A percentile compares a stretch with the other conserved stretches of the same genome.
These are phyloP conservation scores for Eueremaeus valkanovi DNA, from an alignment of 2,888 invertebrate genomes.

Conservation along the genomic window DNA sequence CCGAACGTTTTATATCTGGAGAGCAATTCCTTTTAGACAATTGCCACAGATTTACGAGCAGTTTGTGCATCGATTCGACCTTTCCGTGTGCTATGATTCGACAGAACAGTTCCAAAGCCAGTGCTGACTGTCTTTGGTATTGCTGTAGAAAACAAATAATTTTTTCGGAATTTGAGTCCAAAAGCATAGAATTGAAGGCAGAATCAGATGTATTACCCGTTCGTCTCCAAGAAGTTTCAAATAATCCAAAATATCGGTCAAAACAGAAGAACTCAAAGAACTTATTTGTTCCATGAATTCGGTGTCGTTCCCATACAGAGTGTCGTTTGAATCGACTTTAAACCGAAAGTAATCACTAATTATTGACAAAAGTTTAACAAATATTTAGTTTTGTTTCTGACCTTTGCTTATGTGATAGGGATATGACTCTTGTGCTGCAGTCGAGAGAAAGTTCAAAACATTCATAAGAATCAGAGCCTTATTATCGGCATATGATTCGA, in stretches of 20 bases:
- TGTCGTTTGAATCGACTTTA: constrained; percentile 85
- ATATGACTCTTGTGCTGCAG: constrained; percentile 74
- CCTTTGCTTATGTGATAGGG: constrained; percentile 80
- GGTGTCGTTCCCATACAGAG: constrained; percentile 80
- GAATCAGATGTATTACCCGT: constrained; percentile 48
- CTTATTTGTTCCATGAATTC: constrained; percentile 78
- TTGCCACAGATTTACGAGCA: constrained; percentile 39
- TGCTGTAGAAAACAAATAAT: constrained; percentile 12
- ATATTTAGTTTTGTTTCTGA: constrained; percentile 49
- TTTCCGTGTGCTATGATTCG: constrained; percentile 53
- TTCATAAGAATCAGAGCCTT: constrained; percentile 68
- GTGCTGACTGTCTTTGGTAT: constrained; percentile 56
- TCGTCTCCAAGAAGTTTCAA: constrained; percentile 65
- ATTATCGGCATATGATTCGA: constrained; percentile 59
- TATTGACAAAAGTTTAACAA: neutral
- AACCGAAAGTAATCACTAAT: neutral
- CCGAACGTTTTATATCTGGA: neutral
- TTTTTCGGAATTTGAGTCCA: neutral
- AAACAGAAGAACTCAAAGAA: constrained; percentile 67
- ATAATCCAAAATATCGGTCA: constrained; percentile 69
- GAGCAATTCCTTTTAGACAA: constrained; percentile 35
- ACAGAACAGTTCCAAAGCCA: constrained; percentile 64
- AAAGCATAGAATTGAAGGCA: constrained; percentile 60
- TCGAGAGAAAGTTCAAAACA: constrained; percentile 71
- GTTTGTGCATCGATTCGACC: constrained; percentile 46